Evolutionary conservation across 2,888 invertebrate genomes (phyloP).

Genomic region (Troides oblongomaculatus): DNA sequence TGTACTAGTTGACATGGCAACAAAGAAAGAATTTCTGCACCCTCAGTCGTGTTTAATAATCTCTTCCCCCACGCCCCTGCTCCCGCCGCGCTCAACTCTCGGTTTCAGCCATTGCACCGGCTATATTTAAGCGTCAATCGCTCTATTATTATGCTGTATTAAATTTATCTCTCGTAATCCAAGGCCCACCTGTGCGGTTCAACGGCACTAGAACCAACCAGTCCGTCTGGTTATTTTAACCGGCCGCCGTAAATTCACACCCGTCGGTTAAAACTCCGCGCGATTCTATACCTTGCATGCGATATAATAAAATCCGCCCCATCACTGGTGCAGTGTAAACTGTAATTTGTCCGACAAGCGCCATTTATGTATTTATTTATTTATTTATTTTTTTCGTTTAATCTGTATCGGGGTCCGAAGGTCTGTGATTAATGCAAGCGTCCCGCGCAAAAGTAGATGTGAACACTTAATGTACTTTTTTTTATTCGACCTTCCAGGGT

Average conservation of each 20-base stretch:
- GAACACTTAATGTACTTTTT: constrained; percentile 39
- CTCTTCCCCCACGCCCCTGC: not conserved
- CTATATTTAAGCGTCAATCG: constrained; percentile 44
- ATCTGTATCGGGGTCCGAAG: constrained; percentile 63
- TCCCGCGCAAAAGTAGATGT: constrained; percentile 44
- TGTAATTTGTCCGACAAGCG: constrained; percentile 59
- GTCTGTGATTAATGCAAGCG: constrained; percentile 62
- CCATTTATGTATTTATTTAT: constrained; percentile 62
- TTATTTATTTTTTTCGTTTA: constrained; percentile 44
- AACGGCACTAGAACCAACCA: constrained; percentile 71
- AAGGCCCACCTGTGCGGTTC: constrained; percentile 75
- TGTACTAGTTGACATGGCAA: too few species aligned
- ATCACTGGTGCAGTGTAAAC: constrained; percentile 46
- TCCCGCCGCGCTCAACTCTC: constrained; percentile 33
- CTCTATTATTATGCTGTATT: constrained; percentile 71
- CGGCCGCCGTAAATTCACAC: constrained; percentile 62
- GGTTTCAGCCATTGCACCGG: constrained; percentile 37
- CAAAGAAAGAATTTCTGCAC: too few species aligned
- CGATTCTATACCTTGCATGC: constrained; percentile 58
- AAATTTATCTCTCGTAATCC: constrained; percentile 74
- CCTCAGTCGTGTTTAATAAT: too few species aligned
- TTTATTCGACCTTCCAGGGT: constrained; percentile 45
- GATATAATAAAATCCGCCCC: constrained; percentile 43
- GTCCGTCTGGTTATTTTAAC: constrained; percentile 67
- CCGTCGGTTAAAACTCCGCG: constrained; percentile 51